Evolutionary conservation across 2,797 vertebrate species (phyloP), one percentile per base, ranked within the genome.

Genomic region (Sphenopsis melanotis): DNA sequence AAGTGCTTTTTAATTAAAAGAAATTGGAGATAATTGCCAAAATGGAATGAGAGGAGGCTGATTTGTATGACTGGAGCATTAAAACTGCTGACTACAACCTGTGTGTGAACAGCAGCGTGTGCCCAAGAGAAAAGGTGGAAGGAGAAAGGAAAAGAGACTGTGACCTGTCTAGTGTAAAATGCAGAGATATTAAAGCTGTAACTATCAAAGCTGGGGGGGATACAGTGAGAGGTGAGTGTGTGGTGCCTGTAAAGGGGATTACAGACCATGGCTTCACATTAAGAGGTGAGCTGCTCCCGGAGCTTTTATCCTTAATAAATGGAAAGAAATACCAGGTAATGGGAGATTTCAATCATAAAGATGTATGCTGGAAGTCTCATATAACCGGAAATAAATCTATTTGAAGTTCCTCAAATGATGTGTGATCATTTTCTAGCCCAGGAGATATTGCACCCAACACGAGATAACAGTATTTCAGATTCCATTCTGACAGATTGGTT

Each of bases 331-430:
- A 61, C 24, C 1, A 0, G 63, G 80, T 95, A 94, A 95, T 94
- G 87, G 87, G 92, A 89, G 94, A 93, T 93, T 94, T 96, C 89
- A 95, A 82, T 96, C 96, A 95, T 49, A 57, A 94, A 95, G 95
- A 94, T 91, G 68, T 87, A 88, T 61, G 87, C 88, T 93, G 92
- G 72, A 83, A 96, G 84, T 78, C 94, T 95, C 95, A 78, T 92
- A 83, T 69, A 95, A 95, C 87, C 69, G 88, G 92, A 94, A 97
- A 92, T 93, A 96, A 95, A 97, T 95, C 89, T 95, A 83, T 94
- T 82, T 96, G 95, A 94, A 92, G 84, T 93, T 89, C 90, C 85
- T 95, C 39, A 90, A 90, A 96, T 92, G 92, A 91, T 91, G 47
- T 92, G 91, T 93, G 94, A 97, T 96, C 93, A 83, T 92, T 91